A percentile compares a stretch with the other conserved stretches of the same genome.
Evolutionary conservation across 2,888 invertebrate genomes (phyloP).

Genomic region (Chorisops tibialis): DNA sequence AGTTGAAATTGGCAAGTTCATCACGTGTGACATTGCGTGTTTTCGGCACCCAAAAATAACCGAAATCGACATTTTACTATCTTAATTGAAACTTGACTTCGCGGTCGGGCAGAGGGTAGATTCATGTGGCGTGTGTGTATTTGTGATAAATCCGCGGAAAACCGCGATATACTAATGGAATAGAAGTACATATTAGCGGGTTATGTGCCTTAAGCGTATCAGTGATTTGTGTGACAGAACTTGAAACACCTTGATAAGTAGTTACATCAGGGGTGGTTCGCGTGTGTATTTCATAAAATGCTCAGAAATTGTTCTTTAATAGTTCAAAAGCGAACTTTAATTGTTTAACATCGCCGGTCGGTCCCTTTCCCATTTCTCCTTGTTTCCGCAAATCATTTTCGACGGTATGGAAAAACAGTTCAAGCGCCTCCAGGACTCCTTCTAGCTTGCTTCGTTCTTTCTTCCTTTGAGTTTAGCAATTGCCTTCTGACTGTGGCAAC

Average conservation of each 20-base stretch:
- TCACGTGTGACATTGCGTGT: slow-evolving; percentile 28
- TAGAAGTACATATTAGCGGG: not conserved
- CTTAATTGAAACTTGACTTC: slow-evolving; percentile 1
- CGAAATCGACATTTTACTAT: not conserved
- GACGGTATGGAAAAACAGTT: too few relatives aligned
- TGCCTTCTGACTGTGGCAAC: not conserved
- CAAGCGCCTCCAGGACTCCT: too few relatives aligned
- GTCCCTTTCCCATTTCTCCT: not conserved
- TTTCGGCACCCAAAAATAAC: slow-evolving; percentile 6
- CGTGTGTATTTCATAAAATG: not conserved
- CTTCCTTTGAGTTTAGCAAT: not conserved
- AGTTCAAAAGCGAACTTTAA: not conserved
- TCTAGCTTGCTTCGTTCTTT: too few relatives aligned
- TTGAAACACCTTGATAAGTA: too few relatives aligned
- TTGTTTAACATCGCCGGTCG: not conserved
- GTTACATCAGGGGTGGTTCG: not conserved
- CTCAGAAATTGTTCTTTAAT: too few relatives aligned
- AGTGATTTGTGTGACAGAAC: too few relatives aligned
- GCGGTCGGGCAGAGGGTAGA: not conserved
- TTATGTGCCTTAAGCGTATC: too few relatives aligned
- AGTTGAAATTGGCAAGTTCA: not conserved
- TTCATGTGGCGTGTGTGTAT: not conserved
- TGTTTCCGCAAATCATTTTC: too few relatives aligned
- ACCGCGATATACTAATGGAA: too few relatives aligned
- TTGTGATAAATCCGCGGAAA: not conserved